These are phyloP conservation scores for Cyanistes caeruleus DNA, from an alignment of 2,113 vertebrate species.

Conservation along the genomic window DNA sequence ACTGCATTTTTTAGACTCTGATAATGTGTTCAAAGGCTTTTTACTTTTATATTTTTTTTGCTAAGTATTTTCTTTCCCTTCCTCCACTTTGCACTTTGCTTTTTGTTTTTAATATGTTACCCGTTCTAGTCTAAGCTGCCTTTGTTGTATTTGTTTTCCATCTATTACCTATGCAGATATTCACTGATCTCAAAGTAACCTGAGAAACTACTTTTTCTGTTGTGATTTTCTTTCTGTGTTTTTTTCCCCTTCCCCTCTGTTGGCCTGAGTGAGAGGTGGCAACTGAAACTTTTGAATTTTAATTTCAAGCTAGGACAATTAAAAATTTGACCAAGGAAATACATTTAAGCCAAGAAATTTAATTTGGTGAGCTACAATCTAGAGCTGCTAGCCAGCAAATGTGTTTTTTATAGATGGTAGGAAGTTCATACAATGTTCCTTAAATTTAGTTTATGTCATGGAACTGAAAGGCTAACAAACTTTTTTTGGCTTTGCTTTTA, in stretches of 20 bases:
- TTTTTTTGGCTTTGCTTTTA: neutral
- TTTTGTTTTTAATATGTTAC: neutral
- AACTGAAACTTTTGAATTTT: neutral
- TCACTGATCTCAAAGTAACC: neutral
- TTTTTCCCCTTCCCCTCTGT: neutral
- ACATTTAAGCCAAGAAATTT: neutral
- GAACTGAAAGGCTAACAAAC: neutral
- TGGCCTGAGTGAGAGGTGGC: neutral
- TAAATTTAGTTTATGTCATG: neutral
- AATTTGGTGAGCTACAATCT: neutral
- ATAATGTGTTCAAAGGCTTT: neutral
- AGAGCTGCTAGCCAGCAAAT: neutral
- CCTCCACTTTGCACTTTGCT: accelerated
- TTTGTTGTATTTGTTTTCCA: neutral
- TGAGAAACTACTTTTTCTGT: neutral
- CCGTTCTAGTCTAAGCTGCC: neutral
- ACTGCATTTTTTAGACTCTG: neutral
- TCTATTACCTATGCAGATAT: neutral
- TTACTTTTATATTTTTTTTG: neutral
- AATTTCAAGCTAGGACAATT: neutral
- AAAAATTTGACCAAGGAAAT: neutral
- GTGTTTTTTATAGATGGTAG: neutral
- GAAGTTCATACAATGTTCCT: neutral
- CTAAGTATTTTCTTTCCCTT: neutral
- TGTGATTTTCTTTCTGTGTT: neutral